Evolutionary conservation across 2,797 vertebrate genomes (phyloP), one percentile per base, ranked within the genome.

Genomic region (Pseudomugil gertrudae): DNA sequence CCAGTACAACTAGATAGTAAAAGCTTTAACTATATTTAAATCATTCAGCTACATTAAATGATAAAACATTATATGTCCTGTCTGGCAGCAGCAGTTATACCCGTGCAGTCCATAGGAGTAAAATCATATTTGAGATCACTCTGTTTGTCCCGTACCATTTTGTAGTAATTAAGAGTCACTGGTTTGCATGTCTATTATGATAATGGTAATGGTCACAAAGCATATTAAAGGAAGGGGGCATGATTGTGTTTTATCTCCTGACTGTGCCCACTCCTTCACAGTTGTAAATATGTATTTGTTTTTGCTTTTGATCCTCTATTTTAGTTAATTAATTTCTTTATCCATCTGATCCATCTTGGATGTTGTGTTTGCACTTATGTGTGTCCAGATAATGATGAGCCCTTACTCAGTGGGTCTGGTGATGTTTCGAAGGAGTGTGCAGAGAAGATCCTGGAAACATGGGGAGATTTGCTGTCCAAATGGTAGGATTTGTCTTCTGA

Each of bases 391-490:
- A 99, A 99, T 0, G 98, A 99, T 9, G 98, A 99, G 60, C 98
- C 98, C 0, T 92, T 99, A 59, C 90, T 99, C 78, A 99, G 98
- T 58, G 98, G 98, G 59, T 99, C 96, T 36, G 98, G 98, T 50
- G 98, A 99, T 36, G 98, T 99, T 79, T 99, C 98, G 74, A 99
- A 99, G 92, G 98, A 99, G 90, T 99, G 98, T 81, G 98, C 96
- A 1, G 98, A 98, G 91, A 99, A 99, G 92, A 99, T 98, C 79
- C 94, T 99, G 68, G 98, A 99, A 92, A 99, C 98, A 0, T 99
- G 98, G 98, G 98, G 98, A 89, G 98, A 99, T 71, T 92, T 99
- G 57, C 87, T 99, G 76, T 96, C 98, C 62, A 99, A 98, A 87
- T 99, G 98, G 98, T 99, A 90, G 93, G 95, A 17, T 73, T 57